A percentile compares a stretch with the other conserved stretches of the same genome.
Evolutionary conservation across 1,140 invertebrate genomes (phyloP).

Genomic region (Colletes latitarsis): DNA sequence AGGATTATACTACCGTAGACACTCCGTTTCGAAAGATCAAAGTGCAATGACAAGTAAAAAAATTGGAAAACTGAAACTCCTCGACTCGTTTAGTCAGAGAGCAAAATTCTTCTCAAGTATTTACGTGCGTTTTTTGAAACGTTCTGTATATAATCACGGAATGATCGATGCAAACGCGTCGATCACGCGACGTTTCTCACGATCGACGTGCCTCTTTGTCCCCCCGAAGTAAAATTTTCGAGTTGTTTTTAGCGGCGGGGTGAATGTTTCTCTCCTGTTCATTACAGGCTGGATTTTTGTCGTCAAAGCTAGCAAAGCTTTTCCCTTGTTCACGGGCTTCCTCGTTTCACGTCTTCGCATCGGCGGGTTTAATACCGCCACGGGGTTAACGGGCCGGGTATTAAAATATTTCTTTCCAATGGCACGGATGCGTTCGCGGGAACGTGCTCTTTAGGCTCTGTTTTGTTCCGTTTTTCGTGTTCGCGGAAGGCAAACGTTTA

Average conservation of each 20-base stretch:
- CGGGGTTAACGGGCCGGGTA: constrained; percentile 32
- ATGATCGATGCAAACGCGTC: no score
- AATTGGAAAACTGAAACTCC: no score
- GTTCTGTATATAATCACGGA: no score
- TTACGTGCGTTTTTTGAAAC: no score
- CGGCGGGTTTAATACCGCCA: constrained; percentile 31
- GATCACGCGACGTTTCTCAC: no score
- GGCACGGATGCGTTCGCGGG: constrained; percentile 26
- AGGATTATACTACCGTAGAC: neutral
- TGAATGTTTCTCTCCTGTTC: constrained; percentile 30
- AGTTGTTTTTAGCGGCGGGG: constrained; percentile 17
- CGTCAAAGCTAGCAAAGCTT: constrained; percentile 29
- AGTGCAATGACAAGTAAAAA: neutral
- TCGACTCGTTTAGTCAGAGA: no score
- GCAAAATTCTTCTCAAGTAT: no score
- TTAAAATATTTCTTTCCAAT: constrained; percentile 45
- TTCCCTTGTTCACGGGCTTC: constrained; percentile 4
- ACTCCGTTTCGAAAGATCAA: neutral
- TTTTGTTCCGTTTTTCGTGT: constrained; percentile 5
- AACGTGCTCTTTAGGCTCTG: constrained; percentile 16
- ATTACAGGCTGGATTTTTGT: constrained; percentile 22
- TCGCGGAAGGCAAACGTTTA: constrained; percentile 25
- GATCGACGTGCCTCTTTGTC: neutral
- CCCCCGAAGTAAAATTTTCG: neutral
- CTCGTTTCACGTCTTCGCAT: constrained; percentile 38